Percentiles rank a stretch among this genome's conserved stretches.
Conservation (phyloP, 2,113 vertebrate genomes). For the Forbesichthys agassizii region DNA sequence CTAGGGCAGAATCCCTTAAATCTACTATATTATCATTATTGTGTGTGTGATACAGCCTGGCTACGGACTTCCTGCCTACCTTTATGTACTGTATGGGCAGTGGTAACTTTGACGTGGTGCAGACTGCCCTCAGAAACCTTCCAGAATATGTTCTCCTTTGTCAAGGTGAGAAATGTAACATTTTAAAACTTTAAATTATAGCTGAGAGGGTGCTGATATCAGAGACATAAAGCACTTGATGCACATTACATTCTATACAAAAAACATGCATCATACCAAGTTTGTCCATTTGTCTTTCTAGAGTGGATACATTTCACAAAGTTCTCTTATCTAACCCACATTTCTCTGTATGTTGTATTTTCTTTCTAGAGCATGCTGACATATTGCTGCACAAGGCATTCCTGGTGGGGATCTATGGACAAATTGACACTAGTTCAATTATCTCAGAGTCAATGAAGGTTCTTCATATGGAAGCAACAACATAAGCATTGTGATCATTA, state of each 20-base stretch:
- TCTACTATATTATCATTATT: neutral
- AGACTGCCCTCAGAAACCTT: constrained; percentile 92
- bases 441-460: constrained; percentile 94
- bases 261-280: too few relatives aligned
- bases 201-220: too few relatives aligned
- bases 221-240: too few relatives aligned
- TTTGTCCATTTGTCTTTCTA: too few relatives aligned
- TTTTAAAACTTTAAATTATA: too few relatives aligned
- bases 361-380: constrained; percentile 86
- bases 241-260: too few relatives aligned
- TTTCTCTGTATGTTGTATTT: neutral
- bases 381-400: constrained; percentile 94
- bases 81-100: constrained; percentile 98
- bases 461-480: constrained; percentile 92
- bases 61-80: constrained; percentile 92
- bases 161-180: constrained; percentile 78
- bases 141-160: constrained; percentile 96
- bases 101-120: constrained; percentile 92
- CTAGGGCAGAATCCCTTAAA: neutral
- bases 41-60: constrained; percentile 76
- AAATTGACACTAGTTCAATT: constrained; percentile 93
- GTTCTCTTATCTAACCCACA: too few relatives aligned
- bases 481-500: constrained; percentile 66
- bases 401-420: constrained; percentile 94
- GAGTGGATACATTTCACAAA: too few relatives aligned